Base-by-base conservation (phyloP, 2,797 vertebrate genomes). In the Rhabdomys pumilio region DNA sequence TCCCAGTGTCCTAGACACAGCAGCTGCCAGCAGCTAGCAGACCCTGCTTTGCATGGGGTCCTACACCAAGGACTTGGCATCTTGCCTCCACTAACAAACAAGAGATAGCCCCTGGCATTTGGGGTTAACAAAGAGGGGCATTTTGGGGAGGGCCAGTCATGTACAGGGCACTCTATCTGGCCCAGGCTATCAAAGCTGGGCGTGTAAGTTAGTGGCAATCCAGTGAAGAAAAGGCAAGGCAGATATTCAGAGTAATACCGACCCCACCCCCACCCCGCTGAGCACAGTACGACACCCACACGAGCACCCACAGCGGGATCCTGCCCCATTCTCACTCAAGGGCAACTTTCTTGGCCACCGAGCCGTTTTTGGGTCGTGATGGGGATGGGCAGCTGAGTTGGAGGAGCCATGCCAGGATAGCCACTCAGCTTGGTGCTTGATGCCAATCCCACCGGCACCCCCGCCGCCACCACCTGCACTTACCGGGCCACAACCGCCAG, bases 61-160 rank as follows among this genome's bases (percentile, higher is more conserved):
- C n/a, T 15, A 8, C 22, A 83, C 84, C 85, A 34, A 72, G 31
- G 63, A 15, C 44, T 86, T 50, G 44, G 44, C 84, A 53, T 34
- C 13, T 81, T 31, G 47, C 75, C 59, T 83, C 1, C 1, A 31
- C 26, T 34, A 38, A 6, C 0, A 31, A 53, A 1, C 29, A 69
- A 81, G 15, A 81, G 61, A 47, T 80, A 53, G 89, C 20, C 73
- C 9, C 79, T 69, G 67, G 85, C 50, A 57, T 84, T 87, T 67
- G 31, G 55, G 34, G 81, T n/a, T 86, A 95, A 94, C 95, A 95
- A 95, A 96, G 69, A 38, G 31, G 61, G 72, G 31, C 83, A 75
- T 86, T 63, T 79, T 24, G 44, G 50, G 38, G 38, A 67, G 22
- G n/a, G 31, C 44, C 31, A 89, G 83, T 22, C 15, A 14, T 1